A percentile compares a stretch with the other conserved stretches of the same genome.
Evolutionary conservation across 2,113 vertebrate species (phyloP).

Genomic region (Engraulis encrasicolus): DNA sequence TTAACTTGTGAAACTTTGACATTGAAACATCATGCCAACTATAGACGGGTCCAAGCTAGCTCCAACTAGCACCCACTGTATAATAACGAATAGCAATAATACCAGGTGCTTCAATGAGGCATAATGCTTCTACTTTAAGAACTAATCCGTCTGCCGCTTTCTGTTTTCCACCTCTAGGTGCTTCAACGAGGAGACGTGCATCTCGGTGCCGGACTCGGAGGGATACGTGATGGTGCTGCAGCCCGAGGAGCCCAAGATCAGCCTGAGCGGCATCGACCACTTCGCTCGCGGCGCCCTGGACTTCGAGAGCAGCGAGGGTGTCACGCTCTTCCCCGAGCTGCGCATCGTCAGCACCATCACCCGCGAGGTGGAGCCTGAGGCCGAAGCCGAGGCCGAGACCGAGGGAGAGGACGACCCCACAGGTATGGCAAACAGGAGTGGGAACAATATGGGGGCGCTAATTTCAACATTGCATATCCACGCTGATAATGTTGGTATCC

Average conservation of each 20-base stretch:
- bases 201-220: conserved; percentile 83
- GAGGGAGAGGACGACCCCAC: conserved; percentile 92
- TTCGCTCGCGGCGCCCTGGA: conserved; percentile 94
- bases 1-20: too few species aligned
- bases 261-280: conserved; percentile 93
- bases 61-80: neutral
- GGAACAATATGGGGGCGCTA: too few species aligned
- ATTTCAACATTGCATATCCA: too few species aligned
- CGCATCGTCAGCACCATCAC: conserved; percentile 97
- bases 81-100: too few species aligned
- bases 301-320: conserved; percentile 89
- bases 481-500: too few species aligned
- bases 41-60: too few species aligned
- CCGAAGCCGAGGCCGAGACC: conserved; percentile 78
- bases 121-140: too few species aligned
- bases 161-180: too few species aligned
- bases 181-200: conserved; percentile 86
- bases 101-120: conserved; percentile 90
- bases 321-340: conserved; percentile 92
- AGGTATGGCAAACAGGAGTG: too few species aligned
- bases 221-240: conserved; percentile 94
- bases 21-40: too few species aligned
- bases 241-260: conserved; percentile 96
- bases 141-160: too few species aligned
- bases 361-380: conserved; percentile 87